These are phyloP conservation scores for Salticus scenicus DNA, from an alignment of 2,888 invertebrate genomes.

Conservation along the genomic window DNA sequence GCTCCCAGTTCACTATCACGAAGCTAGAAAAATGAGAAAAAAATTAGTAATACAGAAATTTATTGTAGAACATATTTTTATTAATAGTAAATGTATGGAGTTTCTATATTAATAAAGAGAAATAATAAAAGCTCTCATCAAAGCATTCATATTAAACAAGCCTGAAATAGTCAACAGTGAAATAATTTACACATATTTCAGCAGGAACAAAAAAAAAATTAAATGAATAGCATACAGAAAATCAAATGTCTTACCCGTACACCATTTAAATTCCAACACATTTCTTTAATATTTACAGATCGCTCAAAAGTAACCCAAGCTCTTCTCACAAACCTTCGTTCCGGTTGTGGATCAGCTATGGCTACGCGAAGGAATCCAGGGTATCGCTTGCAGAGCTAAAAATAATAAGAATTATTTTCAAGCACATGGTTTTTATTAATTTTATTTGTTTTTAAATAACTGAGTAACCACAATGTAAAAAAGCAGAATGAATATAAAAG, in stretches of 20 bases:
- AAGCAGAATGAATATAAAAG: not conserved
- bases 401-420: not conserved
- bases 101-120: no score
- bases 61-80: no score
- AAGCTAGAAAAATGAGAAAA: constrained; percentile 79
- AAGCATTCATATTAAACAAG: no score
- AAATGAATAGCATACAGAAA: no score
- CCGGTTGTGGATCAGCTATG: constrained; percentile 96
- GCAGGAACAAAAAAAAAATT: no score
- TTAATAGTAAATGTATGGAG: no score
- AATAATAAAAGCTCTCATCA: no score
- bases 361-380: constrained; percentile 96
- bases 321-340: constrained; percentile 95
- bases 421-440: no score
- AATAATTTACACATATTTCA: no score
- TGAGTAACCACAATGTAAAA: not conserved
- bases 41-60: no score
- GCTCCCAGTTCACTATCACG: constrained; percentile 94
- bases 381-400: constrained; percentile 89
- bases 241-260: constrained; percentile 85
- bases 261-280: constrained; percentile 98
- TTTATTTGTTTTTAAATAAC: no score
- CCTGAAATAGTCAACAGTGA: no score
- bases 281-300: constrained; percentile 98
- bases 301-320: constrained; percentile 99